phyloP scores from a whole-genome alignment of 2,113 vertebrate species.

The Ibidorhyncha struthersii region DNA sequence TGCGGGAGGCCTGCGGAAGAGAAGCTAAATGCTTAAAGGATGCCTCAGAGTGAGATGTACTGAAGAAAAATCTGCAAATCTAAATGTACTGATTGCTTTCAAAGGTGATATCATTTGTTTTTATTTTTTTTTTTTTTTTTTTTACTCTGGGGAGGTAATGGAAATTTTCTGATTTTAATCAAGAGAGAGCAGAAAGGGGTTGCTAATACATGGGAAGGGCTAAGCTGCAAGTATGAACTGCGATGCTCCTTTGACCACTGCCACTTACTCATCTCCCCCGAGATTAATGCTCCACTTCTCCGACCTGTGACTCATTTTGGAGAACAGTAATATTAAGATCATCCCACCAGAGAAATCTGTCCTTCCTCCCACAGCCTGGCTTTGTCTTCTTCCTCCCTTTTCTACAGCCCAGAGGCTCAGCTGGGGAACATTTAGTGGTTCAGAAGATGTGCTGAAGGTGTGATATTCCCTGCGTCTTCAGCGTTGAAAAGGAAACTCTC shows the following conservation, averaged over 20 bases:
- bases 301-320: slow-evolving; percentile 8
- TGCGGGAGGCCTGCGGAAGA: background rate
- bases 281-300: slow-evolving; percentile 13
- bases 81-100: background rate
- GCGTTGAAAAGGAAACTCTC: background rate
- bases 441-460: background rate
- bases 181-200: background rate
- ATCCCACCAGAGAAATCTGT: slow-evolving; percentile 25
- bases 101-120: background rate
- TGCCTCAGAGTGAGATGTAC: background rate
- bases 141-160: background rate
- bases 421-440: background rate
- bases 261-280: slow-evolving; percentile 40
- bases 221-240: background rate
- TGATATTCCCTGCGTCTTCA: background rate
- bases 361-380: slow-evolving; percentile 21
- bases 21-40: background rate
- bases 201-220: background rate
- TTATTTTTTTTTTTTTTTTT: background rate
- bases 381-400: background rate
- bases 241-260: background rate
- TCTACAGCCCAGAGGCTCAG: background rate
- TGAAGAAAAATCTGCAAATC: background rate
- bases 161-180: background rate
- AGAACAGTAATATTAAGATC: background rate